Conservation (phyloP, 2,113 vertebrate species). For the Herpailurus yagouaroundi region DNA sequence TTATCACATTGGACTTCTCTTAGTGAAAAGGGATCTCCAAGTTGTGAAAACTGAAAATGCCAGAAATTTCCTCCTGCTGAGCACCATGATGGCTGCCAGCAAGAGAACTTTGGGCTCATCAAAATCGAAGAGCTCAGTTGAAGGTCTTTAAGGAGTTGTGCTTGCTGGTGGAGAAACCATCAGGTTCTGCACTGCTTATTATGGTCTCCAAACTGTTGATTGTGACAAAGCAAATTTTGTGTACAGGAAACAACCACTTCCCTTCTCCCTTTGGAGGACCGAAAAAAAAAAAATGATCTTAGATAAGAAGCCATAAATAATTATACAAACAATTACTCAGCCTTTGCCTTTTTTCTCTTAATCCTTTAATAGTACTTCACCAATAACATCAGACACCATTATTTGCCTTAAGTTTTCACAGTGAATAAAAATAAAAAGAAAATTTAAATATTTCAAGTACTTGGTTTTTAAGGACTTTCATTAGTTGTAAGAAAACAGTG, state of each 20-base stretch:
- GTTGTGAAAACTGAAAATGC: conserved; percentile 18
- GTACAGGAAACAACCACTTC: conserved; percentile 87
- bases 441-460: background rate
- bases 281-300: conserved; percentile 76
- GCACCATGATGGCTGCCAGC: background rate
- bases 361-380: conserved; percentile 66
- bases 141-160: conserved; percentile 5
- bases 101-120: background rate
- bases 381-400: conserved; percentile 33
- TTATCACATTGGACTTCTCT: background rate
- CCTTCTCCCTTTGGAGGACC: conserved; percentile 76
- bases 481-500: background rate
- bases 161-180: conserved; percentile 22
- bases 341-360: conserved; percentile 64
- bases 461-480: conserved; percentile 35
- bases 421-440: conserved; percentile 61
- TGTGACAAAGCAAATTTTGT: conserved; percentile 83
- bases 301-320: conserved; percentile 80
- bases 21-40: background rate
- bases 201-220: conserved; percentile 59
- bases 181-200: conserved; percentile 16
- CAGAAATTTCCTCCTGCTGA: background rate
- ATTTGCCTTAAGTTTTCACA: conserved; percentile 50
- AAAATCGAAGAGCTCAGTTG: conserved; percentile 26
- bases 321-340: conserved; percentile 76